These are phyloP conservation scores for Saturnia japonica DNA, from an alignment of 2,888 invertebrate genomes.

Conservation along the genomic window DNA sequence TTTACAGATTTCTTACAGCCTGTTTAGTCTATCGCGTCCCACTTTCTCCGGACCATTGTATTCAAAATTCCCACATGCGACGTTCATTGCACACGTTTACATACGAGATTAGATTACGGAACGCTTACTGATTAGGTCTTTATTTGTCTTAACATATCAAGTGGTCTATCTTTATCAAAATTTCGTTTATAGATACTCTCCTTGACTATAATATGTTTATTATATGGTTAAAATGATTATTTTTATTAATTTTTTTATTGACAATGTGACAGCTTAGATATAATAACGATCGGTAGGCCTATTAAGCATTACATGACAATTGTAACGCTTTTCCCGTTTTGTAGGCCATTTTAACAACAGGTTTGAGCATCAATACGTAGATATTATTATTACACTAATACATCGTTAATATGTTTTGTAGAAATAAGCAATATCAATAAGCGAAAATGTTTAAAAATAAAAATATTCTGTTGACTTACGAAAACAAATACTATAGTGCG, in stretches of 20 bases:
- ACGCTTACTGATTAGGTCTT: slow-evolving; percentile 14
- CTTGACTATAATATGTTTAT: neutral
- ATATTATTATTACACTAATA: neutral
- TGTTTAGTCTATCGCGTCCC: neutral
- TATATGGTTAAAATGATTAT: neutral
- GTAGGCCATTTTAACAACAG: neutral
- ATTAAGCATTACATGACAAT: neutral
- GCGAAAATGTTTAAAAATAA: neutral
- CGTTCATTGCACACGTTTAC: slow-evolving; percentile 16
- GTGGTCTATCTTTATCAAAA: slow-evolving; percentile 11
- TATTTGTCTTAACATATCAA: slow-evolving; percentile 11
- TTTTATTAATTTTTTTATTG: neutral
- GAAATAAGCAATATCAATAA: neutral
- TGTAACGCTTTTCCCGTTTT: neutral
- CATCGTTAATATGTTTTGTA: neutral
- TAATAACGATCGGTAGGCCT: neutral
- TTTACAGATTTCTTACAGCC: neutral
- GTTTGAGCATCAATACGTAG: neutral
- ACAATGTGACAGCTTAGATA: neutral
- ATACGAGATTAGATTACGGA: slow-evolving; percentile 17
- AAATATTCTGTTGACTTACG: no score
- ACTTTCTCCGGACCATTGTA: slow-evolving; percentile 5
- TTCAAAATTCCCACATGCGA: slow-evolving; percentile 3
- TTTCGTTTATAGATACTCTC: neutral
- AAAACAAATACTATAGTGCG: no score